phyloP scores from a whole-genome alignment of 2,888 invertebrate genomes.

The Griposia aprilina region DNA sequence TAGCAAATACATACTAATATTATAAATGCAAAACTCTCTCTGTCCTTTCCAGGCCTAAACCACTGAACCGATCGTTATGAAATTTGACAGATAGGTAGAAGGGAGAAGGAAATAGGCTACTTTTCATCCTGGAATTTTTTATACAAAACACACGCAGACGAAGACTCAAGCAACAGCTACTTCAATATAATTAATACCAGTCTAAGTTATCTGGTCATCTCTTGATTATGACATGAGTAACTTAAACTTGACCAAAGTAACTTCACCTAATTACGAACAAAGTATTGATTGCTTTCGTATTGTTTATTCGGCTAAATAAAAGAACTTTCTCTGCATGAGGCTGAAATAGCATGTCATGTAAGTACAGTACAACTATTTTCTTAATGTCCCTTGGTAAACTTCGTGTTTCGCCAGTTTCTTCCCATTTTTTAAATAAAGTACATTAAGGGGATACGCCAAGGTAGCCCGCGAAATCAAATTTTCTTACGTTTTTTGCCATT shows the following conservation, averaged over 20 bases:
- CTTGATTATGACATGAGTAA: background rate
- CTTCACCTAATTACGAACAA: background rate
- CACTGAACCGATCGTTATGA: background rate
- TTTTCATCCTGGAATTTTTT: background rate
- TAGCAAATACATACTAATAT: no score
- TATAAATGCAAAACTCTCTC: no score
- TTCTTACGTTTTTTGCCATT: no score
- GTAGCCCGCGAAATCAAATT: no score
- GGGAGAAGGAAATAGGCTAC: background rate
- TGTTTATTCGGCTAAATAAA: background rate
- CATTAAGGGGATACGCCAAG: no score
- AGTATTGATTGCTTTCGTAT: conserved; percentile 3
- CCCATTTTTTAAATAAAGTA: no score
- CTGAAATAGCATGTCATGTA: conserved; percentile 8
- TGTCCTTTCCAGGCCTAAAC: background rate
- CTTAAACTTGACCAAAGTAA: background rate
- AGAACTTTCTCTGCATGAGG: conserved; percentile 18
- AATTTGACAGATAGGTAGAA: background rate
- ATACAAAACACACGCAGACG: background rate
- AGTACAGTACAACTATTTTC: background rate
- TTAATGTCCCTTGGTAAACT: no score
- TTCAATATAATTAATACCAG: background rate
- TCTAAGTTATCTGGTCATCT: background rate
- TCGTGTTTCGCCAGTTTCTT: no score
- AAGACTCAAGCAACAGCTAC: background rate